Evolutionary conservation across 1,140 invertebrate genomes (phyloP), one percentile per base, ranked within the genome.

Genomic region (Drosophila ficusphila): DNA sequence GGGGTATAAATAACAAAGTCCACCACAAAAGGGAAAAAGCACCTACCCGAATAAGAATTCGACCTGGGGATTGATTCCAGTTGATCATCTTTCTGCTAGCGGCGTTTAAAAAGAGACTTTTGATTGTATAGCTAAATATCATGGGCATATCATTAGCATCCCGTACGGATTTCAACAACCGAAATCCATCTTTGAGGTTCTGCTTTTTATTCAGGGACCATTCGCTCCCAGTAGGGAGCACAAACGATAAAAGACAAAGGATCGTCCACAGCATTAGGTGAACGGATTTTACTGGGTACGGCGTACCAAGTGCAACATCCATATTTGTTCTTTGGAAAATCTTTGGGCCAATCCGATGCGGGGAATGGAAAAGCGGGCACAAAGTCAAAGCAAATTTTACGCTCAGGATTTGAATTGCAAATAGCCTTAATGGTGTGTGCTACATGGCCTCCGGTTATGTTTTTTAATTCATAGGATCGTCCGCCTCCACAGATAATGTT

Each of bases 371-470:
- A 81, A 0, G 65, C 73, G 7, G 73, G 77, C 49, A 82, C 77
- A 61, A 79, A 82, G 47, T 82, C 78, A 38, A 82, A 82, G 3
- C 27, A 57, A 8, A 82, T 82, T 8, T 49, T 41, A 1, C 57
- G 73, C 0, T 16, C 5, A 0, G 18, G 33, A 27, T 76, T 1
- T 1, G 19, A 4, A 0, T 12, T 12, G 7, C 60, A 64, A 3
- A 8, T 73, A 7, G 77, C 79, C 29, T 73, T 14, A 16, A 82
- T 36, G 5, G 61, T 81, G 31, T 76, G 73, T 4, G 73, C 79
- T 2, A 81, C 57, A 36, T 57, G 54, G 0, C 73, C 79, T 4
- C 64, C 57, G 0, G 23, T 12, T 9, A 29, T 33, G 12, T 81
- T 73, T 2, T 56, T 44, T 5, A 82, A 11, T 2, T 41, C 33